phyloP scores from a whole-genome alignment of 2,797 vertebrate genomes.

The Gallinago solitaria region DNA sequence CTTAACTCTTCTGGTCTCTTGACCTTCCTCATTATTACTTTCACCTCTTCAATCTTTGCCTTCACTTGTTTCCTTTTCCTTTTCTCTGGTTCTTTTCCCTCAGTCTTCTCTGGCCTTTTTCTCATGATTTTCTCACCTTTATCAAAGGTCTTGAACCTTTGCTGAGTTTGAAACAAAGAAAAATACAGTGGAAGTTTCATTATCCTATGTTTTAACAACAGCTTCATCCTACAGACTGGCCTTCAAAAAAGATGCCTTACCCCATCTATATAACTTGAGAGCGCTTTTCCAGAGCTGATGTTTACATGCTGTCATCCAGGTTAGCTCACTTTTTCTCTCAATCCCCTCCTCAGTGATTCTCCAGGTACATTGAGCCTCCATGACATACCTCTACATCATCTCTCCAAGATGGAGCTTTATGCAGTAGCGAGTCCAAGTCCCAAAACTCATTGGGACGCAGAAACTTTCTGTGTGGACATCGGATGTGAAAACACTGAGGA shows the following conservation, averaged over 20 bases:
- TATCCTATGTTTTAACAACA: neutral
- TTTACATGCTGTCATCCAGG: neutral
- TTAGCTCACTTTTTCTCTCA: neutral
- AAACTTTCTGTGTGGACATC: neutral
- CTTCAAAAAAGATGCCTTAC: neutral
- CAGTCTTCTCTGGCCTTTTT: neutral
- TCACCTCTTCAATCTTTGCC: neutral
- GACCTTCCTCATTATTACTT: neutral
- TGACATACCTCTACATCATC: neutral
- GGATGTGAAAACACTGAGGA: neutral
- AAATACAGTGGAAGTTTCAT: neutral
- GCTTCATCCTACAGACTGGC: neutral
- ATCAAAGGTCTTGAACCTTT: neutral
- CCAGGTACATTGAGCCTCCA: neutral
- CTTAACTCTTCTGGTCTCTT: neutral
- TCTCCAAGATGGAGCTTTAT: neutral
- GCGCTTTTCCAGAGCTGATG: neutral
- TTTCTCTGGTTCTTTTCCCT: neutral
- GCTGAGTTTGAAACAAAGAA: neutral
- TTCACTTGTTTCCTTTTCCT: neutral
- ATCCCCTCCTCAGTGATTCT: neutral
- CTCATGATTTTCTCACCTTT: neutral
- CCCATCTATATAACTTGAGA: neutral
- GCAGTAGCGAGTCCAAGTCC: neutral
- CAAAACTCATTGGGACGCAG: neutral